These are phyloP conservation scores for Eriosoma lanigerum DNA, from an alignment of 1,140 invertebrate genomes.

Conservation along the genomic window DNA sequence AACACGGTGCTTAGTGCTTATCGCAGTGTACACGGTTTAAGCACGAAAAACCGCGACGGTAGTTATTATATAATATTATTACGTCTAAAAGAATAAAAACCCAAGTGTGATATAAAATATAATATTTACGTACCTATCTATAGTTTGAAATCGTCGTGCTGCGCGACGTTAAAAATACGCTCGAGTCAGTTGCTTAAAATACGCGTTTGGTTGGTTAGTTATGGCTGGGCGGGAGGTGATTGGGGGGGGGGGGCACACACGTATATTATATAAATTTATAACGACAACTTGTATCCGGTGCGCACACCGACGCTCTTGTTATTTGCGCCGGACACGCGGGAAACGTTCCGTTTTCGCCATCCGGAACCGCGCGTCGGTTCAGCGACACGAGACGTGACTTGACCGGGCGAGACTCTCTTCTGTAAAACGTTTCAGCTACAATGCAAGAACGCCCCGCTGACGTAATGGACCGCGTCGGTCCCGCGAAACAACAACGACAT, in stretches of 20 bases:
- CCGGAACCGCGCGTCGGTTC: slow-evolving; percentile 23
- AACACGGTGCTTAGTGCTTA: no score
- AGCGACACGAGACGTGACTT: slow-evolving; percentile 41
- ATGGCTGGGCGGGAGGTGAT: not conserved
- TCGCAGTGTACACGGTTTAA: no score
- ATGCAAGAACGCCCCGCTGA: slow-evolving; percentile 2
- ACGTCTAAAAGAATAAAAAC: not conserved
- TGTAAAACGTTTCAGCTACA: not conserved
- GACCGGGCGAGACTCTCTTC: not conserved
- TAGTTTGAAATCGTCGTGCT: not conserved
- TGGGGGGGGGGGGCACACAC: not conserved
- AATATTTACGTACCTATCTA: not conserved
- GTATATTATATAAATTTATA: no score
- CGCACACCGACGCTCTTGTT: not conserved
- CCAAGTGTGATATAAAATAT: no score
- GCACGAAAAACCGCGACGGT: not conserved
- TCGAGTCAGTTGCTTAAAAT: not conserved
- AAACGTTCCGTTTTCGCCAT: not conserved
- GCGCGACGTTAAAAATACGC: not conserved
- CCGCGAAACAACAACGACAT: slow-evolving; percentile 11
- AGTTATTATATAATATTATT: not conserved
- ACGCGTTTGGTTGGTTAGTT: not conserved
- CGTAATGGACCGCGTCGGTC: slow-evolving; percentile 38
- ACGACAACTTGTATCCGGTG: slow-evolving; percentile 20
- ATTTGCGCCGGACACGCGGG: not conserved